Percentiles rank a stretch among this genome's conserved stretches.
Conservation (phyloP, 2,113 vertebrate genomes). For the Ailurus styani region DNA sequence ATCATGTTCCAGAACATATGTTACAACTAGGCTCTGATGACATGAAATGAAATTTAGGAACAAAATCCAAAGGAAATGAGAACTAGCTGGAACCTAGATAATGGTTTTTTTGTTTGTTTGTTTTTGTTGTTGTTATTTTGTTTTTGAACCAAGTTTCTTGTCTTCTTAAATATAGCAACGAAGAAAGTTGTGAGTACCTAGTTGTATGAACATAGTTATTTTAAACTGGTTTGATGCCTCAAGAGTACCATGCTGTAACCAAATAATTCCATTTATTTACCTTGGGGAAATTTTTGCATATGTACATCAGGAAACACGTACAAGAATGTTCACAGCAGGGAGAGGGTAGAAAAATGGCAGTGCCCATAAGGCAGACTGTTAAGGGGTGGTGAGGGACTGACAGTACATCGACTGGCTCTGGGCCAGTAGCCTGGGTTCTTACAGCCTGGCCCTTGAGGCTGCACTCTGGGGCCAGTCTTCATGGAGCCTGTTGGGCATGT, state of each 20-base stretch:
- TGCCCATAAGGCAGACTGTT: slow-evolving; percentile 49
- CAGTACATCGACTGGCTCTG: background rate
- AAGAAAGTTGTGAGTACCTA: background rate
- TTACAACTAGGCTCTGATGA: background rate
- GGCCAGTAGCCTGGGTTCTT: background rate
- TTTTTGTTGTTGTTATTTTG: background rate
- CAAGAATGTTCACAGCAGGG: background rate
- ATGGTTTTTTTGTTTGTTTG: background rate
- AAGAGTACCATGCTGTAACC: background rate
- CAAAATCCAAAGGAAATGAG: background rate
- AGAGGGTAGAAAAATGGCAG: slow-evolving; percentile 82
- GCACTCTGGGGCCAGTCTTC: slow-evolving; percentile 56
- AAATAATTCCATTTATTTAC: background rate
- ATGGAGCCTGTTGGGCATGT: slow-evolving; percentile 85
- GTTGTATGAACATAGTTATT: background rate
- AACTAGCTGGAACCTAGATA: background rate
- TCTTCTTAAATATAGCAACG: background rate
- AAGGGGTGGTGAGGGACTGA: slow-evolving; percentile 1
- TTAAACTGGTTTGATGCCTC: background rate
- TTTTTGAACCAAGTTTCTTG: background rate
- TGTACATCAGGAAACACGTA: background rate
- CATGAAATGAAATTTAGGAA: background rate
- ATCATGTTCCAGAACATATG: background rate
- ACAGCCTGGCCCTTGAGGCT: background rate
- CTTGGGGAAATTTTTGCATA: background rate